phyloP scores from a whole-genome alignment of 1,140 invertebrate species.

The Conus betulinus region DNA sequence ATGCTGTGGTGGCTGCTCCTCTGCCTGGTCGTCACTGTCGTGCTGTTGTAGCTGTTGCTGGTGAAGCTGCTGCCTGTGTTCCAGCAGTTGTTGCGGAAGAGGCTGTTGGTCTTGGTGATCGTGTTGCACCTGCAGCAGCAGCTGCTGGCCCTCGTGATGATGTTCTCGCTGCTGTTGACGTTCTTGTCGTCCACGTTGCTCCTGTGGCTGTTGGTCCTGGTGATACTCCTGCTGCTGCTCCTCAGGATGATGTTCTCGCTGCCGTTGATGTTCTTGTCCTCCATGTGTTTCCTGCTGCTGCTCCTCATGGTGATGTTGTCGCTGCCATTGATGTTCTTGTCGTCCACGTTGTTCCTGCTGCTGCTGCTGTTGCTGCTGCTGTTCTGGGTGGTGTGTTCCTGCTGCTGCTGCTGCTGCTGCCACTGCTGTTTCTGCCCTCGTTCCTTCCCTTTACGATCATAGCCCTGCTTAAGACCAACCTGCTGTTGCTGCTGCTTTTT shows the following conservation, averaged over 20 bases:
- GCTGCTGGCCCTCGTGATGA: too few species aligned
- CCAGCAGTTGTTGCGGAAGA: background rate
- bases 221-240: background rate
- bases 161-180: too few species aligned
- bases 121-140: background rate
- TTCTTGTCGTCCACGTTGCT: background rate
- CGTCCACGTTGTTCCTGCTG: background rate
- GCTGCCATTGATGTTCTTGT: background rate
- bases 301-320: background rate
- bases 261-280: background rate
- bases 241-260: background rate
- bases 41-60: background rate
- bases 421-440: background rate
- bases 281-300: background rate
- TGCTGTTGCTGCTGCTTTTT: constrained; percentile 3
- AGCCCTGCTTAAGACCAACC: background rate
- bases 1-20: background rate
- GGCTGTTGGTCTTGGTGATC: background rate
- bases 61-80: background rate
- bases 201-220: background rate
- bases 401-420: too few species aligned
- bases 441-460: background rate
- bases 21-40: background rate
- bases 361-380: background rate
- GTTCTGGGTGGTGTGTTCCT: background rate